Evolutionary conservation across 2,797 vertebrate genomes (phyloP), one percentile per base, ranked within the genome.

Genomic region (Takifugu rubripes): DNA sequence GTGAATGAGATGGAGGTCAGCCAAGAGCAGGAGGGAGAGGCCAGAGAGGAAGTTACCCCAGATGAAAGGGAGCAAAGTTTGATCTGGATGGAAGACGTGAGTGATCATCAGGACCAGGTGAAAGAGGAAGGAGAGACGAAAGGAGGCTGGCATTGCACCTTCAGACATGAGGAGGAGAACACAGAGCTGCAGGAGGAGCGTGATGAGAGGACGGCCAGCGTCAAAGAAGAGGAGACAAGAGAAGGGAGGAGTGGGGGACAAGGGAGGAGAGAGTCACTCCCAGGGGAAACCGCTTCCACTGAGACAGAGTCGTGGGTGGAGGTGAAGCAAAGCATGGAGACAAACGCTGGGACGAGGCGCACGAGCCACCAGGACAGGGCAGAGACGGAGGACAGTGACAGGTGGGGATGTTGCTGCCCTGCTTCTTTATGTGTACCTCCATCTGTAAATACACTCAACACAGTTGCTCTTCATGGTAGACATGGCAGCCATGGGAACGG

Each of bases 401-500:
- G 95, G 97, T 98, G 72, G 75, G 77, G 54, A 46, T 44, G 8
- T 25, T 16, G 16, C 44, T n/a, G 25, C 26, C 5, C 17, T 24
- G 3, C 21, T 40, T 5, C 33, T 27, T 10, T 17, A 40, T 14
- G 43, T 44, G 43, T 40, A 3, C 31, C 4, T 33, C 3, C 10
- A 14, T 12, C 12, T 3, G 11, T 40, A 4, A 14, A 40, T 40
- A 40, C 36, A 40, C n/a, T 46, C 17, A 46, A 3, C 16, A 6
- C 10, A 3, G 3, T 2, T 3, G 40, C 10, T 52, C 9, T 77
- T 48, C 59, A 0, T 71, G 25, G 52, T 40, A 0, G 27, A 50
- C 55, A 56, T 77, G 93, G 93, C 77, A 92, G 92, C 0, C 92
- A 7, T 1, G 92, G 93, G 72, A 93, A 93, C 17, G 89, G 83